These are phyloP conservation scores for Protaetia brevitarsis DNA, from an alignment of 1,140 invertebrate species.

Conservation along the genomic window DNA sequence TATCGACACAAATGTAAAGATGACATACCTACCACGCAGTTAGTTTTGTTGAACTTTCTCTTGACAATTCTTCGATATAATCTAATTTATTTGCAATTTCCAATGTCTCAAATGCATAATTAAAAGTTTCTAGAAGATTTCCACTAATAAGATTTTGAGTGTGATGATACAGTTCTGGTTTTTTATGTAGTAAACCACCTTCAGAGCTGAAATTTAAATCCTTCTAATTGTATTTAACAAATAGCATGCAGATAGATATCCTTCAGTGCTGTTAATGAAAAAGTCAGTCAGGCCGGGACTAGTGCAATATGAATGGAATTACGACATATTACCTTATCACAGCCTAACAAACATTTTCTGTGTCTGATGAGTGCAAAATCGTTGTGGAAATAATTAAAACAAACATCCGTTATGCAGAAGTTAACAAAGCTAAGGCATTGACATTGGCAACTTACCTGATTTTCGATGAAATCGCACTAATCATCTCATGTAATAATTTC, in stretches of 20 bases:
- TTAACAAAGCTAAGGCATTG: slow-evolving; percentile 22
- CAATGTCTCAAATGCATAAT: not conserved
- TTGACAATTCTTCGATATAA: not conserved
- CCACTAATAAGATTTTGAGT: not conserved
- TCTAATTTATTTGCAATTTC: not conserved
- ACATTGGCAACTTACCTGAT: slow-evolving; percentile 7
- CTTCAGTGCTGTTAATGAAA: not conserved
- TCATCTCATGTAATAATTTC: not conserved
- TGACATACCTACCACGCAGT: not conserved
- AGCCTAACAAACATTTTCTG: slow-evolving; percentile 15
- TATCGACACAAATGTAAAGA: not conserved
- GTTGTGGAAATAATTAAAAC: not conserved
- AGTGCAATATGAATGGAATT: slow-evolving; percentile 17
- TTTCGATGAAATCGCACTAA: not conserved
- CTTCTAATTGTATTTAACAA: too few species aligned
- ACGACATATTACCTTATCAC: slow-evolving; percentile 9
- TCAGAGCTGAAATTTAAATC: slow-evolving; percentile 18
- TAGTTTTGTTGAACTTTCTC: not conserved
- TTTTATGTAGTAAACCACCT: not conserved
- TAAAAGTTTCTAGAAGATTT: not conserved
- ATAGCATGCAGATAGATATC: too few species aligned
- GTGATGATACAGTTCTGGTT: not conserved
- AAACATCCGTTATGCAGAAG: slow-evolving; percentile 17
- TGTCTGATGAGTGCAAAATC: not conserved
- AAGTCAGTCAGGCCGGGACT: slow-evolving; percentile 12